Evolutionary conservation across 2,113 vertebrate species (phyloP).

Genomic region (Onychostoma macrolepis): DNA sequence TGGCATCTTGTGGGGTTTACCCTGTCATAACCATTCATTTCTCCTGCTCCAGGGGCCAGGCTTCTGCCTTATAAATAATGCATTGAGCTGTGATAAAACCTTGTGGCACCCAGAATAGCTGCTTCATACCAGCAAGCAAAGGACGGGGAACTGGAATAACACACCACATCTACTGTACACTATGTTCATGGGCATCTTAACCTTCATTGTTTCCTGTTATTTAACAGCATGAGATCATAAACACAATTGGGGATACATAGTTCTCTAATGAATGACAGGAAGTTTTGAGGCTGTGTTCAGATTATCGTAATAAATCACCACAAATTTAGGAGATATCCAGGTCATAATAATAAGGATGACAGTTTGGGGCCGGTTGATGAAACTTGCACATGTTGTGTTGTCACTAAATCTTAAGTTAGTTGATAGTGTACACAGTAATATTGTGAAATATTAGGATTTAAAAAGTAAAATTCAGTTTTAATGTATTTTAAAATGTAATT

Average conservation of each 20-base stretch:
- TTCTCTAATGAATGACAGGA: not conserved
- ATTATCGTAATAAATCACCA: not conserved
- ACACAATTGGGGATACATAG: not conserved
- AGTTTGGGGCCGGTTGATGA: not conserved
- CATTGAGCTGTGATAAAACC: slow-evolving; percentile 53
- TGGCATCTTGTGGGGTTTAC: slow-evolving; percentile 46
- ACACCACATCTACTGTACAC: not conserved
- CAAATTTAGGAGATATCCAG: not conserved
- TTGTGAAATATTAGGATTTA: not conserved
- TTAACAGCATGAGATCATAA: not conserved
- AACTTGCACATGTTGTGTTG: not conserved
- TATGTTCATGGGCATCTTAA: slow-evolving; percentile 9
- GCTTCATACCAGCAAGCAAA: slow-evolving; percentile 23
- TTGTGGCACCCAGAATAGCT: slow-evolving; percentile 45
- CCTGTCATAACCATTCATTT: slow-evolving; percentile 54
- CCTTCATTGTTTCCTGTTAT: not conserved
- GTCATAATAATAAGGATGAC: not conserved
- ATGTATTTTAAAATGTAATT: no score
- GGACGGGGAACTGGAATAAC: slow-evolving; percentile 35
- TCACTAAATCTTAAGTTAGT: not conserved
- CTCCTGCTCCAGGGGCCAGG: slow-evolving; percentile 37
- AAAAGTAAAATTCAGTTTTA: no score
- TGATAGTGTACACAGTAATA: not conserved
- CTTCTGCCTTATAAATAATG: slow-evolving; percentile 56
- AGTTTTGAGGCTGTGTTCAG: not conserved